phyloP scores from a whole-genome alignment of 2,797 vertebrate genomes.

The Acrocephalus scirpaceus region DNA sequence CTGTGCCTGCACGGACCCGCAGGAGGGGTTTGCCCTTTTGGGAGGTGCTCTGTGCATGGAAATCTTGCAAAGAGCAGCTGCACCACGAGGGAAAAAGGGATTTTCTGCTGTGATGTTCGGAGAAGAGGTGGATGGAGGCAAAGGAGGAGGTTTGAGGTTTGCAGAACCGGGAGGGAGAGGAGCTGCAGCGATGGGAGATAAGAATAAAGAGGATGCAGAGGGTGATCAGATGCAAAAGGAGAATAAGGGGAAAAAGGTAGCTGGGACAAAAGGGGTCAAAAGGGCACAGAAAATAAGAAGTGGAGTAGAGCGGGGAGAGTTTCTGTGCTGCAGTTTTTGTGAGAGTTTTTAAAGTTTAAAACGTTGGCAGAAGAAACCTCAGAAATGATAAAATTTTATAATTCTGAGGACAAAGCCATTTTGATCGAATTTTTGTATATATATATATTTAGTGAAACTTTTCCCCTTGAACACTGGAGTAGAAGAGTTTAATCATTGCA shows the following conservation, averaged over 20 bases:
- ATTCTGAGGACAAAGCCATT: not conserved
- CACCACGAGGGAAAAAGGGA: accelerated
- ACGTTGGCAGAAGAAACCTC: not conserved
- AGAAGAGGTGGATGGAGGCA: not conserved
- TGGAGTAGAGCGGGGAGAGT: not conserved
- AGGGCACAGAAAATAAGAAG: conserved; percentile 36
- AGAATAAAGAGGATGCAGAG: conserved; percentile 43
- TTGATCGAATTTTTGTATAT: no score
- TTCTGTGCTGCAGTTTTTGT: not conserved
- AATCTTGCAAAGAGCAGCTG: not conserved
- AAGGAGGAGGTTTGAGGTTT: not conserved
- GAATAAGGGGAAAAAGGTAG: not conserved
- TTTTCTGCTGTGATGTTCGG: not conserved
- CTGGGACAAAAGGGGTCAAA: conserved; percentile 15
- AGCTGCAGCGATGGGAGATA: not conserved
- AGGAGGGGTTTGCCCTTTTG: not conserved
- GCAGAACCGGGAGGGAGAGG: conserved; percentile 22
- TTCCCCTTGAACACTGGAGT: not conserved
- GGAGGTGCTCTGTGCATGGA: not conserved
- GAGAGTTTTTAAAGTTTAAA: not conserved
- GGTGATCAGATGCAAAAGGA: conserved; percentile 4
- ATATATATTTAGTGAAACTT: not conserved
- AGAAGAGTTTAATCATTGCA: accelerated
- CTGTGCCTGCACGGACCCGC: not conserved
- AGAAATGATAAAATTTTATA: accelerated